phyloP scores from a whole-genome alignment of 2,888 invertebrate species.

The Epinotia nisella region DNA sequence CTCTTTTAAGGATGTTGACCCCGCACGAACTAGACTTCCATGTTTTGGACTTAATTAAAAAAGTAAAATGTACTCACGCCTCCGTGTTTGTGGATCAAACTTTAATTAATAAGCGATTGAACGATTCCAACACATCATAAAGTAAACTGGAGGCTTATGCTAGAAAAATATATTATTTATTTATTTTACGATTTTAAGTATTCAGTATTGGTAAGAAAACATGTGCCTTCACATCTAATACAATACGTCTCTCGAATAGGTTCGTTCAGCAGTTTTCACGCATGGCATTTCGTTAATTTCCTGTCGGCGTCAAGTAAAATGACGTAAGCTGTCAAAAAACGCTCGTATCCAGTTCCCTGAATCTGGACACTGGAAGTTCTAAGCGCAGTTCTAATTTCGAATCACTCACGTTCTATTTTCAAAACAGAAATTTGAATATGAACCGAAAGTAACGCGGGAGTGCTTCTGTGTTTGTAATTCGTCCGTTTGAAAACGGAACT shows the following conservation, averaged over 20 bases:
- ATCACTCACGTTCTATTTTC: slow-evolving; percentile 65
- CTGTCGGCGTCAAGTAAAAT: slow-evolving; percentile 62
- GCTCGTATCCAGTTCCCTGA: slow-evolving; percentile 55
- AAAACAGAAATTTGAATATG: slow-evolving; percentile 78
- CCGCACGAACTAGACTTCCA: slow-evolving; percentile 70
- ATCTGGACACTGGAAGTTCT: slow-evolving; percentile 40
- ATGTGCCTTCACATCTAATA: not conserved
- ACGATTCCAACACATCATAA: slow-evolving; percentile 50
- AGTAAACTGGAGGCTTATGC: not conserved
- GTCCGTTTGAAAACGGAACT: slow-evolving; percentile 76
- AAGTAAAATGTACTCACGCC: slow-evolving; percentile 76
- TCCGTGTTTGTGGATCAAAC: slow-evolving; percentile 67
- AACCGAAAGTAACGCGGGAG: slow-evolving; percentile 66
- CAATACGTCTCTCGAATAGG: not conserved
- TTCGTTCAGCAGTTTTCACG: slow-evolving; percentile 46
- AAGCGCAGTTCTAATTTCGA: slow-evolving; percentile 57
- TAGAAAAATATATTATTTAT: not conserved
- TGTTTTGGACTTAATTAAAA: slow-evolving; percentile 82
- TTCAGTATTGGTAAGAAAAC: too few species aligned
- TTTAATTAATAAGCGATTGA: slow-evolving; percentile 64
- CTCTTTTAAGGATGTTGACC: slow-evolving; percentile 78
- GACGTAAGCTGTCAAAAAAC: slow-evolving; percentile 51
- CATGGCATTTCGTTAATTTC: slow-evolving; percentile 63
- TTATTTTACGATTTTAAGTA: too few species aligned
- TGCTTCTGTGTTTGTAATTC: slow-evolving; percentile 76